These are phyloP conservation scores for Punctoribates punctum DNA, from an alignment of 2,888 invertebrate genomes.

Conservation along the genomic window DNA sequence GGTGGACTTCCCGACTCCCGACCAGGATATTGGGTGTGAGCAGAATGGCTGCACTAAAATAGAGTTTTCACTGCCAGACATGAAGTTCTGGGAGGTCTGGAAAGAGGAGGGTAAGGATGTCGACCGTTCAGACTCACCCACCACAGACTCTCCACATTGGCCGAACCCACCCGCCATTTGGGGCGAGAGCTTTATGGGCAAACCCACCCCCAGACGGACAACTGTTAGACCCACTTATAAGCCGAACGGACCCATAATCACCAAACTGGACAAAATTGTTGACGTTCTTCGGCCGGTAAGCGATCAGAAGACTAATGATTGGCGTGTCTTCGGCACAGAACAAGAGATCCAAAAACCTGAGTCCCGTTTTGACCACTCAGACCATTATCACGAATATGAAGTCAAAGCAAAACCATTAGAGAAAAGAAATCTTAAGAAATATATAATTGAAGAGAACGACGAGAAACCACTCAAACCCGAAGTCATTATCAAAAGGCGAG, in stretches of 20 bases:
- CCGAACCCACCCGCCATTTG: constrained; percentile 29
- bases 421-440: neutral
- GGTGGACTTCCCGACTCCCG: neutral
- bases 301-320: neutral
- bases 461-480: neutral
- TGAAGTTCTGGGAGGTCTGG: constrained; percentile 24
- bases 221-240: neutral
- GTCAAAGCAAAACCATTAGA: neutral
- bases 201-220: neutral
- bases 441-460: neutral
- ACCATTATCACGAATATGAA: neutral
- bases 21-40: neutral
- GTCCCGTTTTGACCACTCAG: neutral
- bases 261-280: constrained; percentile 21
- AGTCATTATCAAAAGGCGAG: neutral
- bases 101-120: neutral
- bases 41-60: neutral
- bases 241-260: neutral
- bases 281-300: neutral
- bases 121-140: neutral
- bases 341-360: neutral
- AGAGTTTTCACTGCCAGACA: constrained; percentile 12
- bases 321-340: neutral
- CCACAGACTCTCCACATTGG: neutral
- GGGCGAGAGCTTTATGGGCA: neutral